These are phyloP conservation scores for Diploptera punctata DNA, from an alignment of 2,888 invertebrate genomes.

Conservation along the genomic window DNA sequence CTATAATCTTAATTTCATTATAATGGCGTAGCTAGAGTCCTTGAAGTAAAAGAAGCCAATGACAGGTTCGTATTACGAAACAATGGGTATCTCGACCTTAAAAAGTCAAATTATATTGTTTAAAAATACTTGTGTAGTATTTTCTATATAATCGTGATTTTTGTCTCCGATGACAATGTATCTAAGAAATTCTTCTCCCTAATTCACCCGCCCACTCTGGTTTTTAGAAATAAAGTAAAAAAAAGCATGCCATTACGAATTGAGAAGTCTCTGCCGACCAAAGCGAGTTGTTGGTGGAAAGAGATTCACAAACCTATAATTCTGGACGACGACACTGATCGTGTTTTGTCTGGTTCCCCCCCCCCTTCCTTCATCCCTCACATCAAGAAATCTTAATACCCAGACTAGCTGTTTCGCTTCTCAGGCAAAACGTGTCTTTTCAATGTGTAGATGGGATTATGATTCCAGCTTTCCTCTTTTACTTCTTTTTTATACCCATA, in stretches of 20 bases:
- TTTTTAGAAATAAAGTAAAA: too few species aligned
- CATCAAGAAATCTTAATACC: not conserved
- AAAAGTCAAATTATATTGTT: too few species aligned
- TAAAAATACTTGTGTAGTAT: too few species aligned
- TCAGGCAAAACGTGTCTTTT: slow-evolving; percentile 20
- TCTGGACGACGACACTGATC: not conserved
- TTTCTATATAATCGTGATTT: slow-evolving; percentile 10
- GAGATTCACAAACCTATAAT: slow-evolving; percentile 18
- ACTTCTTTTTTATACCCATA: not conserved
- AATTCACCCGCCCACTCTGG: not conserved
- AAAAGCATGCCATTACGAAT: slow-evolving; percentile 16
- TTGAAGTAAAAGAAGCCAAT: too few species aligned
- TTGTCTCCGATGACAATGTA: not conserved
- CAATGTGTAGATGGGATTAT: slow-evolving; percentile 19
- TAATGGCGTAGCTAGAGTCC: too few species aligned
- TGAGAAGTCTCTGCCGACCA: slow-evolving; percentile 9
- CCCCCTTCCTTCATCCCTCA: too few species aligned
- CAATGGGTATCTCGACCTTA: too few species aligned
- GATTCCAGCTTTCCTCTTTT: not conserved
- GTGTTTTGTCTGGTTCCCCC: slow-evolving; percentile 12
- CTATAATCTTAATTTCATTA: too few species aligned
- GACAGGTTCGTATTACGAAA: too few species aligned
- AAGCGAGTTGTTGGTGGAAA: not conserved
- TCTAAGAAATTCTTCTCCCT: not conserved
- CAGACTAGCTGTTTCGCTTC: not conserved